phyloP scores from a whole-genome alignment of 1,140 invertebrate species.

The Chymomyza costata region DNA sequence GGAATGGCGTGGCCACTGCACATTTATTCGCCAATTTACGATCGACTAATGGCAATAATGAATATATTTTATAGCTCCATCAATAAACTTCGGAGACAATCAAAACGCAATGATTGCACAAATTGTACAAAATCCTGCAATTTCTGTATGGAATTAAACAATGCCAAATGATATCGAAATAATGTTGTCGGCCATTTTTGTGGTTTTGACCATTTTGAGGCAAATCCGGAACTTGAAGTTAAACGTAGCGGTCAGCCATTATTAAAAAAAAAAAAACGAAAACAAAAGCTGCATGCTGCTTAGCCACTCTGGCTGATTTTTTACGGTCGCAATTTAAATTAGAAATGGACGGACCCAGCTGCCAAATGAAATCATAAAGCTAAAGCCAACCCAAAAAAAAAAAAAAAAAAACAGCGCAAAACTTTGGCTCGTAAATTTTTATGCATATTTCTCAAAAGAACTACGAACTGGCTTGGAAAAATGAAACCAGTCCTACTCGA shows the following conservation, averaged over 20 bases:
- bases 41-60: conserved; percentile 69
- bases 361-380: conserved; percentile 37
- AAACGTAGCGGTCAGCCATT: too few relatives aligned
- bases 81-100: conserved; percentile 50
- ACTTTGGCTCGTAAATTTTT: conserved; percentile 19
- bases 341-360: conserved; percentile 17
- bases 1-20: conserved; percentile 24
- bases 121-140: conserved; percentile 50
- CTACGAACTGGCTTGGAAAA: conserved; percentile 20
- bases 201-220: background rate
- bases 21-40: conserved; percentile 72
- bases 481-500: conserved; percentile 1
- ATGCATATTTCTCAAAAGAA: conserved; percentile 28
- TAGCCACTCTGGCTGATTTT: too few relatives aligned
- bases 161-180: conserved; percentile 12
- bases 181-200: background rate
- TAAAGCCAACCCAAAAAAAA: conserved; percentile 1
- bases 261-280: too few relatives aligned
- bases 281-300: too few relatives aligned
- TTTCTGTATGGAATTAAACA: conserved; percentile 23
- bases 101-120: conserved; percentile 53
- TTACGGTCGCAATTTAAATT: conserved; percentile 20
- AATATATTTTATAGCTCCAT: conserved; percentile 68
- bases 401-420: conserved; percentile 22
- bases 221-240: too few relatives aligned